These are phyloP conservation scores for Chrysochloris asiatica DNA, from an alignment of 2,113 vertebrate species.

Conservation along the genomic window DNA sequence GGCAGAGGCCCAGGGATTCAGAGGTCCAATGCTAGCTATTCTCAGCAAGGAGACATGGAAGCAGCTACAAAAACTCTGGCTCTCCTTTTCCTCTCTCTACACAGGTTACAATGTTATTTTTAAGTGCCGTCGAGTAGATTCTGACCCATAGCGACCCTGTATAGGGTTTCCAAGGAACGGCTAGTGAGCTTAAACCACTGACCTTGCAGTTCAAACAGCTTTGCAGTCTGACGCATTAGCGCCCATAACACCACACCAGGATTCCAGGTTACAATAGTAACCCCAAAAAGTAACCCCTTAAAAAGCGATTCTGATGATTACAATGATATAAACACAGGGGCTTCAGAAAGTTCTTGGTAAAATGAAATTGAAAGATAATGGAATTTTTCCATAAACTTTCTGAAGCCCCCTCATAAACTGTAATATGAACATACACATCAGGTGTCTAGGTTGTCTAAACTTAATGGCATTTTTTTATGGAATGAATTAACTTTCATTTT, in stretches of 20 bases:
- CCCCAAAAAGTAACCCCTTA: not conserved
- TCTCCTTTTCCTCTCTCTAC: not conserved
- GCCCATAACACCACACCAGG: too few relatives aligned
- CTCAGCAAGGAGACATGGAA: rapidly evolving
- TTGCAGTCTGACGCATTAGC: too few relatives aligned
- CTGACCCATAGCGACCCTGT: too few relatives aligned
- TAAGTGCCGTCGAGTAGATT: too few relatives aligned
- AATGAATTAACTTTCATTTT: conserved; percentile 22
- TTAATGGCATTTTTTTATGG: not conserved
- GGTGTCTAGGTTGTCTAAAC: not conserved
- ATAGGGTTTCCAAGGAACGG: too few relatives aligned
- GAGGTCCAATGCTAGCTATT: not conserved
- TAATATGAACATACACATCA: not conserved
- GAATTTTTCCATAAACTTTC: too few relatives aligned
- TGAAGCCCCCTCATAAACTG: too few relatives aligned
- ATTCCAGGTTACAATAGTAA: not conserved
- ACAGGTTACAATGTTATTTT: too few relatives aligned
- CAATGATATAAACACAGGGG: not conserved
- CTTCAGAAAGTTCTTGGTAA: too few relatives aligned
- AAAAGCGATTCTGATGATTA: not conserved
- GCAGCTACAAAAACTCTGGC: rapidly evolving
- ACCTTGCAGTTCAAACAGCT: too few relatives aligned
- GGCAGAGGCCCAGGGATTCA: rapidly evolving
- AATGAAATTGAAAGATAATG: too few relatives aligned
- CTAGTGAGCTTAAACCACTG: too few relatives aligned